Evolutionary conservation across 2,797 vertebrate genomes (phyloP), one percentile per base, ranked within the genome.

Genomic region (Anabas testudineus): DNA sequence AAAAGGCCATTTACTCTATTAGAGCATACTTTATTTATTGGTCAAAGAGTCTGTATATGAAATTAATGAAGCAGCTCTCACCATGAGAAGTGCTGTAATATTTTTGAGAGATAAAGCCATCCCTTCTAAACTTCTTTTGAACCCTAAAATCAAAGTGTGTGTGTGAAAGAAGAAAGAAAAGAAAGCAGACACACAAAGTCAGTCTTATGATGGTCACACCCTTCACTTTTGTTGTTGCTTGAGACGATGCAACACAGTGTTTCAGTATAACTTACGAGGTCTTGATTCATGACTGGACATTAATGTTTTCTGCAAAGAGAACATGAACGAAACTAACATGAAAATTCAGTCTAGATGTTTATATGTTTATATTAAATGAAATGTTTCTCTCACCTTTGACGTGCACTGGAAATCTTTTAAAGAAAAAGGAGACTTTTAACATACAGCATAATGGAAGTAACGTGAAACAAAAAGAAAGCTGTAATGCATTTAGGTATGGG

Each of bases 251-350:
- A 3, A 56, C 3, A 52, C 1, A 18, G n/a, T 10, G 3, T 16
- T 42, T 55, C 6, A 49, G 2, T 71, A 10, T 39, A 18, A 86
- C 88, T 88, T 73, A 91, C 90, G 85, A 62, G 43, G 24, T 74
- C n/a, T 67, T 39, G 12, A 8, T 70, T 22, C 32, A 39, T 55
- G 2, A 42, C 18, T 54, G 55, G 73, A 46, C 7, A 36, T 15
- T 5, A 26, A 2, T 10, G 19, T 14, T 12, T 54, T 58, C 67
- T 86, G 41, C 26, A 67, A 39, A 75, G 28, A 56, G 70, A 67
- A 77, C 10, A 67, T 5, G 2, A 48, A 54, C 10, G 74, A 63
- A 53, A 52, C 0, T 6, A 42, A 45, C 14, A 14, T 56, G 22
- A 69, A 47, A 64, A 55, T 30, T 58, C 4, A 37, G 30, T 21